Evolutionary conservation across 1,140 invertebrate genomes (phyloP).

Genomic region (Ceratina australensis): DNA sequence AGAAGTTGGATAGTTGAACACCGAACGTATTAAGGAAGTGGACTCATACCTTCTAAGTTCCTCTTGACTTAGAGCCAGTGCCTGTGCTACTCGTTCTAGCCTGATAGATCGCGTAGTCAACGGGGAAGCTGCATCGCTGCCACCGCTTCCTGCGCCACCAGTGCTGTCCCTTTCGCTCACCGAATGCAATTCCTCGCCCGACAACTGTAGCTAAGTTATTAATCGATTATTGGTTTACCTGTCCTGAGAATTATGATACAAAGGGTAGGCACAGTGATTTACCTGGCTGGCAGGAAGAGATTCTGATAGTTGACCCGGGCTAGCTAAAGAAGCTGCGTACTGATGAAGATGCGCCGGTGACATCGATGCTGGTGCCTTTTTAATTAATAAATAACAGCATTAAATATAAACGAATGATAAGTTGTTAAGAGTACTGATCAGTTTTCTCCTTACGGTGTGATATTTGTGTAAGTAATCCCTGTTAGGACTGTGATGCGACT

Average conservation of each 20-base stretch:
- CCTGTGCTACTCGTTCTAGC: conserved; percentile 91
- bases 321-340: conserved; percentile 84
- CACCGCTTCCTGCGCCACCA: conserved; percentile 80
- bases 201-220: conserved; percentile 83
- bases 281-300: conserved; percentile 91
- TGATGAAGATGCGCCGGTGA: conserved; percentile 91
- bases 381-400: conserved; percentile 66
- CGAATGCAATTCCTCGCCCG: conserved; percentile 85
- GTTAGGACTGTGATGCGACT: conserved; percentile 87
- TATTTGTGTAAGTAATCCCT: conserved; percentile 91
- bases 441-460: conserved; percentile 84
- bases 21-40: neutral
- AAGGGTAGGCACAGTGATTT: conserved; percentile 66
- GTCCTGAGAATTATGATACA: neutral
- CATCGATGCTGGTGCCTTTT: conserved; percentile 92
- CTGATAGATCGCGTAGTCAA: conserved; percentile 92
- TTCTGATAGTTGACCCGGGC: conserved; percentile 85
- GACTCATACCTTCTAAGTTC: conserved; percentile 86
- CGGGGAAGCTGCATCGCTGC: conserved; percentile 88
- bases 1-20: neutral
- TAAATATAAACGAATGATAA: neutral
- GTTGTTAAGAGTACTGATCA: conserved; percentile 56
- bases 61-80: conserved; percentile 92
- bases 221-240: neutral
- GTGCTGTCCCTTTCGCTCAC: conserved; percentile 84